Base-by-base conservation (phyloP, 37 sponge, comb jelly and placozoan species). In the Agelas oroides region DNA sequence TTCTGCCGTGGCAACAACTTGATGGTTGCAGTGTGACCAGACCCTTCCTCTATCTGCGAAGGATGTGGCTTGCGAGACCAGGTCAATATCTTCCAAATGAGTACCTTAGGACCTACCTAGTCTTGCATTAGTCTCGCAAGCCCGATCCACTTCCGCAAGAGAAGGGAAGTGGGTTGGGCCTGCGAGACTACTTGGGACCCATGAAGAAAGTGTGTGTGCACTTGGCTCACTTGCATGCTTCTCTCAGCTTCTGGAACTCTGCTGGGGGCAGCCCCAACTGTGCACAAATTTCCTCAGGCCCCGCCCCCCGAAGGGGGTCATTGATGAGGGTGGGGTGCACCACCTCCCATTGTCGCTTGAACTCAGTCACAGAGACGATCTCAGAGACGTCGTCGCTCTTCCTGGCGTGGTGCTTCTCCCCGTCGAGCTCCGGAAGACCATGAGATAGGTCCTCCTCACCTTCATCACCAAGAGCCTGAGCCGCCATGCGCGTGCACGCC, bases 321-420 rank as follows among this genome's bases (percentile, higher is more conserved):
- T 33, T 20, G 16, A 41, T 2, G 21, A 75, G 11, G 1, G 1
- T 16, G 14, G 3, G 25, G 12, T 34, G 33, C 31, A 12, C 28
- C 75, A 30, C 28, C 56, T 23, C 24, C 30, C 75, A 75, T 3
- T 25, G 1, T 41, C 19, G 21, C 78, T 78, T 78, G 78, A 78
- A 78, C 1, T 78, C 78, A 14, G 38, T 6, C 65, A 78, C 78
- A 17, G 40, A 38, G 21, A 78, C 52, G 41, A 78, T n/a, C 23
- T 62, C 65, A 19, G 78, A 78, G 46, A 40, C 1, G 27, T 78
- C 65, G 1, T 24, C 24, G 35, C 65, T 33, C 52, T 65, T 36
- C 30, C 20, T 38, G 8, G 60, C 46, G 65, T 60, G 60, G 65
- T 78, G 36, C 62, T 78, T 78, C 32, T 59, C 28, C 6, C 73